Percentiles rank a stretch among this genome's conserved stretches.
Evolutionary conservation across 2,888 invertebrate genomes (phyloP).

Genomic region (Pedicia rivosa): DNA sequence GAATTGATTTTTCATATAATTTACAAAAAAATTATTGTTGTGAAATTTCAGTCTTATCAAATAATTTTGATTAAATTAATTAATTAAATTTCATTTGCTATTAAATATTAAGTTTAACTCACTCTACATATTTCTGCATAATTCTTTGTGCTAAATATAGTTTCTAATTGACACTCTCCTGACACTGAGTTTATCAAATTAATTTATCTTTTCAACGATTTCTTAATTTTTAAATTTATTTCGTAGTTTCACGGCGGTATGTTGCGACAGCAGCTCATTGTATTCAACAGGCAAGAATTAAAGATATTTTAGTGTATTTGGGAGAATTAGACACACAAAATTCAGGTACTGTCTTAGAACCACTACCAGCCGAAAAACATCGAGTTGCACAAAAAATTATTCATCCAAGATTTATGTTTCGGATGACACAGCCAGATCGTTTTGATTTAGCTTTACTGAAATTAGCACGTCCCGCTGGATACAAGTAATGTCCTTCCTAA

Average conservation of each 20-base stretch:
- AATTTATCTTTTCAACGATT: neutral
- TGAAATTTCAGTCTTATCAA: too few species aligned
- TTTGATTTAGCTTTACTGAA: constrained; percentile 62
- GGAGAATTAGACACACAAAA: constrained; percentile 68
- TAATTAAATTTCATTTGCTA: too few species aligned
- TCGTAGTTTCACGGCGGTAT: constrained; percentile 47
- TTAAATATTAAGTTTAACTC: too few species aligned
- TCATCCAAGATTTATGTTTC: constrained; percentile 65
- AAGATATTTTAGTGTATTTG: constrained; percentile 60
- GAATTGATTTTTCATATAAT: too few species aligned
- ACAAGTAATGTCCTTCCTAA: constrained; percentile 20
- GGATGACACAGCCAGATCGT: constrained; percentile 68
- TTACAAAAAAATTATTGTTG: too few species aligned
- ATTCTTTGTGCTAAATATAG: too few species aligned
- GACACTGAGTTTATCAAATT: too few species aligned
- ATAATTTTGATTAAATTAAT: too few species aligned
- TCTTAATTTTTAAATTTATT: constrained; percentile 2
- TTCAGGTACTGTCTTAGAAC: constrained; percentile 42
- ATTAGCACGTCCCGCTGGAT: constrained; percentile 46
- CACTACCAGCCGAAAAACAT: constrained; percentile 47
- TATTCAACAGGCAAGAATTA: constrained; percentile 54
- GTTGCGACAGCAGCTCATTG: constrained; percentile 75
- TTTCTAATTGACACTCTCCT: too few species aligned
- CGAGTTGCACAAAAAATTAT: constrained; percentile 56
- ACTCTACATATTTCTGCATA: too few species aligned